Evolutionary conservation across 2,888 invertebrate genomes (phyloP).

Genomic region (Lithophane leautieri): DNA sequence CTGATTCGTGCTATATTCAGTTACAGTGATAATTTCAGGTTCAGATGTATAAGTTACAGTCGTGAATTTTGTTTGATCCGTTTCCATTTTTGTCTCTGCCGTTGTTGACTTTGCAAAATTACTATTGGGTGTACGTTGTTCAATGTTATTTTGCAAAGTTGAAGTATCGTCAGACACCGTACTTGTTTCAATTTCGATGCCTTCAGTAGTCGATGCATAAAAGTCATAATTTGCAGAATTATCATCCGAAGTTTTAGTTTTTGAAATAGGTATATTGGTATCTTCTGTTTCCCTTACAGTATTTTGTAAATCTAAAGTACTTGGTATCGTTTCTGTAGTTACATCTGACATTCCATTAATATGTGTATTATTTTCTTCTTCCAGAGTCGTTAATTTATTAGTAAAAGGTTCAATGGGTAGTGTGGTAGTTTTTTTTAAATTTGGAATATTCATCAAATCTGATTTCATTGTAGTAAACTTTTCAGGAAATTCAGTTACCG

Average conservation of each 20-base stretch:
- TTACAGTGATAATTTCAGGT: slow-evolving; percentile 14
- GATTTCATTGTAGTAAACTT: slow-evolving; percentile 5
- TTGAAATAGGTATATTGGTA: not conserved
- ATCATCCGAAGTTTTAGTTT: slow-evolving; percentile 14
- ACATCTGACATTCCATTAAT: slow-evolving; percentile 2
- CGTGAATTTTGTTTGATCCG: not conserved
- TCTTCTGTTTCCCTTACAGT: slow-evolving; percentile 6
- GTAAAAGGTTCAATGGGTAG: not conserved
- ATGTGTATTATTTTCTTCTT: slow-evolving; percentile 6
- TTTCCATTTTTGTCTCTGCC: slow-evolving; percentile 1
- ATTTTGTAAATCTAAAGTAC: slow-evolving; percentile 18
- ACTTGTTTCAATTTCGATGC: slow-evolving; percentile 28
- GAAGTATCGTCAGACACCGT: slow-evolving; percentile 2
- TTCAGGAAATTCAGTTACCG: slow-evolving; percentile 14
- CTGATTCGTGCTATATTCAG: slow-evolving; percentile 33
- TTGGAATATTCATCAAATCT: not conserved
- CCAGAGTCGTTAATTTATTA: slow-evolving; percentile 9
- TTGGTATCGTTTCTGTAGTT: slow-evolving; percentile 11
- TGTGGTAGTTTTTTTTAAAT: slow-evolving; percentile 10
- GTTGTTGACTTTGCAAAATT: slow-evolving; percentile 24
- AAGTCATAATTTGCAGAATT: not conserved
- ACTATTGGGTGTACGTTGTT: slow-evolving; percentile 5
- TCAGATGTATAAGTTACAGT: slow-evolving; percentile 2
- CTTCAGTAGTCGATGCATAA: slow-evolving; percentile 2
- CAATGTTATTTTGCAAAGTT: slow-evolving; percentile 17